Conservation (phyloP, 2,113 vertebrate genomes). For the Pan troglodytes region DNA sequence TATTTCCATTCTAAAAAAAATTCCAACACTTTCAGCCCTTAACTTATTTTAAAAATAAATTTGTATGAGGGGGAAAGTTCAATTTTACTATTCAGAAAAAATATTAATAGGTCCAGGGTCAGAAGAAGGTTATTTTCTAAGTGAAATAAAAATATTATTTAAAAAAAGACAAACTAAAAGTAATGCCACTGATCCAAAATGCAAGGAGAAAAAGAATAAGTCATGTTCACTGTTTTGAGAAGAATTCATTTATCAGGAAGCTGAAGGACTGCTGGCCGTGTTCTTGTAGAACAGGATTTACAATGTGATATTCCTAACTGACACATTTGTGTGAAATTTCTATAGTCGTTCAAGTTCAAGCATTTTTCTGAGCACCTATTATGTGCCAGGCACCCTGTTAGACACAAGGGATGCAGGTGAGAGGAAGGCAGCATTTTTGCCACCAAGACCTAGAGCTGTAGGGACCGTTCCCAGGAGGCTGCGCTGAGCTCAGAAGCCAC, state of each 20-base stretch:
- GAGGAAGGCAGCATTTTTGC: not conserved
- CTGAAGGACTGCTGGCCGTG: accelerated
- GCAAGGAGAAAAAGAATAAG: accelerated
- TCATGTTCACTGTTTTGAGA: not conserved
- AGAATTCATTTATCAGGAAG: accelerated
- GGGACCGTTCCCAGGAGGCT: not conserved
- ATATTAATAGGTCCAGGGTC: not conserved
- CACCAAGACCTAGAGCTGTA: not conserved
- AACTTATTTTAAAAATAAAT: slow-evolving; percentile 54
- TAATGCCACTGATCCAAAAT: not conserved
- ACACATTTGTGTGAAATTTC: accelerated
- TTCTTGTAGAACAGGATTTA: accelerated
- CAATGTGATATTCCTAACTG: accelerated
- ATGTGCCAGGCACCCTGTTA: not conserved
- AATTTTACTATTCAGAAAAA: slow-evolving; percentile 51
- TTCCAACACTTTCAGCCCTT: slow-evolving; percentile 74
- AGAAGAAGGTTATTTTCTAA: slow-evolving; percentile 32
- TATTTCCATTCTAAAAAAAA: slow-evolving; percentile 72
- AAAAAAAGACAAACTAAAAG: not conserved
- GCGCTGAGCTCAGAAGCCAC: not conserved
- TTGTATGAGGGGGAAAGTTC: slow-evolving; percentile 45
- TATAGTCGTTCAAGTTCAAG: not conserved
- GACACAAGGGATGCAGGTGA: accelerated
- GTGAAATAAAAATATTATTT: slow-evolving; percentile 8
- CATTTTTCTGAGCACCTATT: not conserved